Evolutionary conservation across 2,113 vertebrate species (phyloP).

Genomic region (Platichthys flesus): DNA sequence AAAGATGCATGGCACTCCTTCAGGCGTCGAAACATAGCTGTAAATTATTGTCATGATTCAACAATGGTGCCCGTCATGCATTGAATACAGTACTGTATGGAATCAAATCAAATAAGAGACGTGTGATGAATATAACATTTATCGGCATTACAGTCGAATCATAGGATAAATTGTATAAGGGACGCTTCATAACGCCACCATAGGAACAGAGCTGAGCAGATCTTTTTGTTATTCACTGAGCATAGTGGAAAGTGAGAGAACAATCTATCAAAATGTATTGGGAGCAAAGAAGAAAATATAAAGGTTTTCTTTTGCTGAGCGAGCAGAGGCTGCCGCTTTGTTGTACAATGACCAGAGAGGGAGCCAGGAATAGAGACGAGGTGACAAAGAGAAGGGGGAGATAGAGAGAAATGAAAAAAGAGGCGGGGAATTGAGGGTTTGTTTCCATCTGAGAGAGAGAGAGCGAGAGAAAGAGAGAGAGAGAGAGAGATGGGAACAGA

Average conservation of each 20-base stretch:
- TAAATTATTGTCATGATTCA: background rate
- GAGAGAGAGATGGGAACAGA: conserved; percentile 6
- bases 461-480: background rate
- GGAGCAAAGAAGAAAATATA: conserved; percentile 45
- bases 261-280: conserved; percentile 69
- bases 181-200: conserved; percentile 31
- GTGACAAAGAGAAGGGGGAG: conserved; percentile 39
- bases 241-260: conserved; percentile 46
- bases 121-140: conserved; percentile 55
- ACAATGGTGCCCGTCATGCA: background rate
- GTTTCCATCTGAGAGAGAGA: background rate
- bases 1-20: conserved; percentile 16
- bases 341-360: conserved; percentile 54
- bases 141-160: conserved; percentile 41
- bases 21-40: background rate
- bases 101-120: conserved; percentile 24
- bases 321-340: conserved; percentile 61
- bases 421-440: conserved; percentile 16
- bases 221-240: conserved; percentile 73
- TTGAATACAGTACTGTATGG: background rate
- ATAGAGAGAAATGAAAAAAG: conserved; percentile 21
- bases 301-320: conserved; percentile 66
- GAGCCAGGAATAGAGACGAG: conserved; percentile 48
- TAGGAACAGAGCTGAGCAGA: conserved; percentile 27
- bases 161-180: conserved; percentile 26